Evolutionary conservation across 1,140 invertebrate species (phyloP).

Genomic region (Tribolium castaneum): DNA sequence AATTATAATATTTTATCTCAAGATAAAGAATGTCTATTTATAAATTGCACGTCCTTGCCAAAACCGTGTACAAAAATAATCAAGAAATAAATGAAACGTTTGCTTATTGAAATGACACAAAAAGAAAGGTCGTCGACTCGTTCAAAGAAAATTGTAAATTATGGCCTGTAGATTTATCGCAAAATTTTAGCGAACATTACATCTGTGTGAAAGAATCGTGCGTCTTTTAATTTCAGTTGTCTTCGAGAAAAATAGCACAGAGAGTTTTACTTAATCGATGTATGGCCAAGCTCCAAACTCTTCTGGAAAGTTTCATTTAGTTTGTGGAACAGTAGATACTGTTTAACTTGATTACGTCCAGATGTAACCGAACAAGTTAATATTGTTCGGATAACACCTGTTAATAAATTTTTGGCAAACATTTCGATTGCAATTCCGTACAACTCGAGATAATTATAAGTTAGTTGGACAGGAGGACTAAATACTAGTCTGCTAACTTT

Average conservation of each 20-base stretch:
- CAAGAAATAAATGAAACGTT: too few species aligned
- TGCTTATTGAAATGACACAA: too few species aligned
- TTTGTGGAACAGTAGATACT: not conserved
- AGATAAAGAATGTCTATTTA: not conserved
- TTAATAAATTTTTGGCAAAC: not conserved
- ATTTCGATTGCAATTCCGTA: not conserved
- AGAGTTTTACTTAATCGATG: not conserved
- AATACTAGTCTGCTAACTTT: not conserved
- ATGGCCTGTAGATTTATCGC: not conserved
- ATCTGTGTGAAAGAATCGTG: too few species aligned
- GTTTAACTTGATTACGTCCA: not conserved
- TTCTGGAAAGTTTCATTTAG: not conserved
- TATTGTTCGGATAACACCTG: slow-evolving; percentile 7
- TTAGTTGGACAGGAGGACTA: not conserved
- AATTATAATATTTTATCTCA: not conserved
- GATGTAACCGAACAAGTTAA: not conserved
- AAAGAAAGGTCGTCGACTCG: not conserved
- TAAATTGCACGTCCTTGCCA: not conserved
- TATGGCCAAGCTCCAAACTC: not conserved
- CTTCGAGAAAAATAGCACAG: not conserved
- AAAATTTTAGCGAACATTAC: not conserved
- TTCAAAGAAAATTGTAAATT: slow-evolving; percentile 19
- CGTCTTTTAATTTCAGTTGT: slow-evolving; percentile 1
- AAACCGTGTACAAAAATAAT: not conserved
- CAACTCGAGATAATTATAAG: not conserved